Evolutionary conservation across 2,888 invertebrate species (phyloP), one percentile per base, ranked within the genome.

Genomic region (Horisme vitalbata): DNA sequence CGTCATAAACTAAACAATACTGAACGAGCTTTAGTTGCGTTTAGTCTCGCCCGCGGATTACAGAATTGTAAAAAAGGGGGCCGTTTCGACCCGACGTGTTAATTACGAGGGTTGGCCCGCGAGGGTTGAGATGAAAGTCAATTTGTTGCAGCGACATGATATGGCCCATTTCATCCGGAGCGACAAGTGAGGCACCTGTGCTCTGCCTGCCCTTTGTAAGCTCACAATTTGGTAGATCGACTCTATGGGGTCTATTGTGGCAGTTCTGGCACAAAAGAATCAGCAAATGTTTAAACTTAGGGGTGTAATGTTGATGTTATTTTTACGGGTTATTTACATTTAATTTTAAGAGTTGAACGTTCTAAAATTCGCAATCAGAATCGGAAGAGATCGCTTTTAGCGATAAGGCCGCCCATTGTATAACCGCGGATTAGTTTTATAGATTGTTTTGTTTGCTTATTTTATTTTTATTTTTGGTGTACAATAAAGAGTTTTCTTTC

Each of bases 121-220:
- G 81, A 78, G 85, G 82, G 83, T 73, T 76, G 71, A 61, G 89
- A 91, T 86, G 90, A 84, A 89, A 91, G 90, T 91, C 92, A 92
- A 92, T 92, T 92, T 91, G 91, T 91, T 91, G 86, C 90, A 86
- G 88, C 91, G 85, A 91, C 92, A 92, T 90, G 92, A 91, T 91
- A 90, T 89, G 88, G 91, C 91, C 91, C 92, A 92, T 92, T 92
- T 91, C 89, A 83, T 87, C 75, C 71, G 59, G 68, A 69, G 79
- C 83, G 86, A 87, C 89, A 88, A 89, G 89, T 88, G 87, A 69
- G 70, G 77, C 89, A 89, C 89, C 89, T 90, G 90, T 82, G 83
- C 83, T 71, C 68, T 81, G 77, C 75, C 79, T 38, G 26, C 35
- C 72, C 76, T 78, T 83, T 83, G 83, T 83, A 69, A 68, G 41